These are phyloP conservation scores for Radopholus similis DNA, from an alignment of 1,140 invertebrate genomes.

Conservation along the genomic window DNA sequence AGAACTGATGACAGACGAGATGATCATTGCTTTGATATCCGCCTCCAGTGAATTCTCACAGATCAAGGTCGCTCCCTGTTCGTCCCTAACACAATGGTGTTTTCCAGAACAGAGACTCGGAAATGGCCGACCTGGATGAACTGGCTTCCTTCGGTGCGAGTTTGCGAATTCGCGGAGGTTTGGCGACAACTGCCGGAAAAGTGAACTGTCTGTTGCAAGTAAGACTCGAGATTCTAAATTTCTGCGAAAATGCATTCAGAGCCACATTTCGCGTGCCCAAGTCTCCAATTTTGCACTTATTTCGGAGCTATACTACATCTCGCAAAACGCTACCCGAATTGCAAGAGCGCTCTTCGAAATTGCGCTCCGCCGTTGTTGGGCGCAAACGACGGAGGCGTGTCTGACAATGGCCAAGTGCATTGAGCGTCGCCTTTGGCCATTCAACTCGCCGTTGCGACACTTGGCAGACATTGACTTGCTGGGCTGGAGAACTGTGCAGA, in stretches of 20 bases:
- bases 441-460: constrained; percentile 72
- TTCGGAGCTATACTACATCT: constrained; percentile 49
- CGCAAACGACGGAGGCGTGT: constrained; percentile 77
- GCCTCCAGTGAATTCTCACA: constrained; percentile 90
- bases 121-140: constrained; percentile 81
- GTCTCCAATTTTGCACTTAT: constrained; percentile 48
- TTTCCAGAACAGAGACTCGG: constrained; percentile 81
- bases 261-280: constrained; percentile 47
- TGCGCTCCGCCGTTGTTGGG: constrained; percentile 79
- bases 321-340: constrained; percentile 82
- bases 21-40: constrained; percentile 82
- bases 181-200: constrained; percentile 86
- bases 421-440: constrained; percentile 82
- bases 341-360: constrained; percentile 89
- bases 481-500: constrained; percentile 24
- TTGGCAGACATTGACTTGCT: constrained; percentile 37
- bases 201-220: constrained; percentile 92
- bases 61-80: constrained; percentile 71
- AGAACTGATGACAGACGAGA: constrained; percentile 77
- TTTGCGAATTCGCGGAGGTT: constrained; percentile 73
- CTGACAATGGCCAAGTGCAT: constrained; percentile 72
- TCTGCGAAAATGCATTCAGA: constrained; percentile 10
- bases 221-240: neutral
- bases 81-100: neutral
- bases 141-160: constrained; percentile 70